Evolutionary conservation across 2,113 vertebrate genomes (phyloP).

Genomic region (Tragelaphus buxtoni): DNA sequence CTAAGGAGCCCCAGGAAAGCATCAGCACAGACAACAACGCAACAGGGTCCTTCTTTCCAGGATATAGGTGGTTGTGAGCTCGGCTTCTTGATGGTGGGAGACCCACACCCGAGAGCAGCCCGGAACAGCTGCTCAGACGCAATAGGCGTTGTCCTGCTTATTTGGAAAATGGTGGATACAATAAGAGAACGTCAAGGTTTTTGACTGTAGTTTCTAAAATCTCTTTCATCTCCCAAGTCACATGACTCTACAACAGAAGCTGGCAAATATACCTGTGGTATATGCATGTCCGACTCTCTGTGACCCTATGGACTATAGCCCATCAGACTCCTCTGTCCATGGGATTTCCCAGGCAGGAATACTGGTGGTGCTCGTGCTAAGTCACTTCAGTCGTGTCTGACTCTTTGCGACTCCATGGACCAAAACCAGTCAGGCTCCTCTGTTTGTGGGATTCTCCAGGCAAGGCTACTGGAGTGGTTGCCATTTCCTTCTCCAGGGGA

Average conservation of each 20-base stretch:
- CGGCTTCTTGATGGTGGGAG: not conserved
- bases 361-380: not conserved
- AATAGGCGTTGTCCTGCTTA: not conserved
- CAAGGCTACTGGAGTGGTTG: not conserved
- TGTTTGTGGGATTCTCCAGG: not conserved
- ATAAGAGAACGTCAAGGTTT: not conserved
- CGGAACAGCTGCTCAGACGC: not conserved
- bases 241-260: not conserved
- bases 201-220: not conserved
- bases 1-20: not conserved
- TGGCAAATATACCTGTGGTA: not conserved
- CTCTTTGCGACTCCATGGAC: not conserved
- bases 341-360: not conserved
- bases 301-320: not conserved
- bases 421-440: not conserved
- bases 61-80: fast-evolving
- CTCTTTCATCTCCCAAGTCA: not conserved
- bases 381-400: not conserved
- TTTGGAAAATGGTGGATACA: not conserved
- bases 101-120: fast-evolving
- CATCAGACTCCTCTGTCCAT: not conserved
- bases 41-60: not conserved
- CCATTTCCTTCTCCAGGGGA: not conserved
- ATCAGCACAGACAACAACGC: not conserved
- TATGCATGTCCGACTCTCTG: not conserved